phyloP scores from a whole-genome alignment of 1,140 invertebrate species.

The Eumeta japonica region DNA sequence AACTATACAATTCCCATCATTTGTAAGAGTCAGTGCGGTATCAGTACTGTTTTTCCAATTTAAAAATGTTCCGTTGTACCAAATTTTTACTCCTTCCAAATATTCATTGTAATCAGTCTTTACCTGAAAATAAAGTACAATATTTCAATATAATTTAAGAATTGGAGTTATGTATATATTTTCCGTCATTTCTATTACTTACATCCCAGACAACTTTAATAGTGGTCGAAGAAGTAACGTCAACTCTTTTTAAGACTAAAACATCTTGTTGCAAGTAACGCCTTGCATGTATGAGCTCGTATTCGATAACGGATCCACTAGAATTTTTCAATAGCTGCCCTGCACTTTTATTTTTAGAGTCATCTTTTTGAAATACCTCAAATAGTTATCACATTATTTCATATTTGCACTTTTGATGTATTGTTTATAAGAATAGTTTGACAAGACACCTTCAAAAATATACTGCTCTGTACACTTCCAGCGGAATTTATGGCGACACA shows the following conservation, averaged over 20 bases:
- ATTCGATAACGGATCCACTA: slow-evolving; percentile 75
- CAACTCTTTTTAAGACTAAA: slow-evolving; percentile 75
- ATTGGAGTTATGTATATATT: neutral
- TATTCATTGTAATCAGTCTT: slow-evolving; percentile 59
- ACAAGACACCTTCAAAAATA: slow-evolving; percentile 49
- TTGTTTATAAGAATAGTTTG: slow-evolving; percentile 45
- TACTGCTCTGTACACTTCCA: no score
- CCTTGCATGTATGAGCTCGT: slow-evolving; percentile 77
- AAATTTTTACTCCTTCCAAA: slow-evolving; percentile 89
- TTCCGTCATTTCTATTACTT: slow-evolving; percentile 30
- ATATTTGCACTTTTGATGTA: no score
- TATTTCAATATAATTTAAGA: neutral
- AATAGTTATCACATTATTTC: no score
- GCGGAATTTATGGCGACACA: slow-evolving; percentile 48
- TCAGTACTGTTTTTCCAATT: slow-evolving; percentile 39
- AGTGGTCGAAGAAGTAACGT: slow-evolving; percentile 76
- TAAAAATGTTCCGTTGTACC: slow-evolving; percentile 64
- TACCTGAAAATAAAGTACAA: slow-evolving; percentile 33
- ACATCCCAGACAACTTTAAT: slow-evolving; percentile 85
- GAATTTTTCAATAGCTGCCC: no score
- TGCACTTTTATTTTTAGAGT: no score
- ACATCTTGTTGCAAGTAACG: slow-evolving; percentile 78
- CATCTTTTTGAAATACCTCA: no score
- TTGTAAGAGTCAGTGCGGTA: slow-evolving; percentile 31
- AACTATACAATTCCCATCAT: slow-evolving; percentile 28